Evolutionary conservation across 2,888 invertebrate genomes (phyloP), one percentile per base, ranked within the genome.

Genomic region (Melanostoma scalare): DNA sequence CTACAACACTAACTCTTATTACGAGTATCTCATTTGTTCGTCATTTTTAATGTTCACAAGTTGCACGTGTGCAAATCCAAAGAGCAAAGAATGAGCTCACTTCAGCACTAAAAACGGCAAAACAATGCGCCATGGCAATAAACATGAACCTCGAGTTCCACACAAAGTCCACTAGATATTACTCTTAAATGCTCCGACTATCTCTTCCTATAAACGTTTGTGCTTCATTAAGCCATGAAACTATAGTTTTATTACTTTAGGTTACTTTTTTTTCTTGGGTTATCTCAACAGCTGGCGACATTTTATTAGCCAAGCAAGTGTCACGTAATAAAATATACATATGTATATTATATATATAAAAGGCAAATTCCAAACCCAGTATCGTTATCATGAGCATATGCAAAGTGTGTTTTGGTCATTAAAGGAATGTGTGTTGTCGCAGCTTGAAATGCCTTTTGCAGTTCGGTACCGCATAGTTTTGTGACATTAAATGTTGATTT

Each of bases 301-400:
- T 60, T 60, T 78, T 73, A 52, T 72, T 46, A 46, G n/a, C 44
- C 4, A n/a, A 9, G 20, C 36, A 8, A 20, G 60, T 40, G 58
- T 52, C 58, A 36, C 36, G 42, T 31, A 53, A 46, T 60, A 76
- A 69, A 76, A 61, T 20, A 20, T 20, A 20, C 20, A 20, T 20
- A 20, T 20, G 36, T 52, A 36, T 56, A 74, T 53, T 73, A 46
- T 73, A 56, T 67, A 56, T 74, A 56, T 20, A 20, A 20, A 20
- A 20, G 20, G 1, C 20, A 67, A 75, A 68, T 44, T 44, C 36
- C 42, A 75, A 58, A 40, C 50, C 33, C 67, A 36, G 50, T 44
- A 44, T 67, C 48, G 68, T 68, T 67, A 56, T 68, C 48, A 68
- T 67, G 20, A 20, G 35, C 36, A 46, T 48, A 74, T 35, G 55